phyloP scores from a whole-genome alignment of 2,888 invertebrate species.

The Leucophora obtusa region DNA sequence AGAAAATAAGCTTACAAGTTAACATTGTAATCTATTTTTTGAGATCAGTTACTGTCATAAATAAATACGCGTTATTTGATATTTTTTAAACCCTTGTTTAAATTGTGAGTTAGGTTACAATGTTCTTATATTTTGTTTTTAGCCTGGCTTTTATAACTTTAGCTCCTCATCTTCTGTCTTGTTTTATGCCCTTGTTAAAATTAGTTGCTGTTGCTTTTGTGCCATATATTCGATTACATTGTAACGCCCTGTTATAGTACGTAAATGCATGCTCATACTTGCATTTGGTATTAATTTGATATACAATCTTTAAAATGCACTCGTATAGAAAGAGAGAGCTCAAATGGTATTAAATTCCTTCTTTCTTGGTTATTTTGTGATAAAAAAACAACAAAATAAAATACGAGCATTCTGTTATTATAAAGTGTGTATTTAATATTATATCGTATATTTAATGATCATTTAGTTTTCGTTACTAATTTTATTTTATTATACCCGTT shows the following conservation, averaged over 20 bases:
- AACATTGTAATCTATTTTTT: slow-evolving; percentile 65
- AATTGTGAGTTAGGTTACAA: slow-evolving; percentile 39
- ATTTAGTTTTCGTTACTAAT: slow-evolving; percentile 8
- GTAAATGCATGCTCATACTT: not conserved
- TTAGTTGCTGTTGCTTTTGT: slow-evolving; percentile 28
- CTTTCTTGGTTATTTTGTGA: not conserved
- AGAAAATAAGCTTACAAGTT: slow-evolving; percentile 28
- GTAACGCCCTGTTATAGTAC: slow-evolving; percentile 42
- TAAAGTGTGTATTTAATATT: not conserved
- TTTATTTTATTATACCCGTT: slow-evolving; percentile 17
- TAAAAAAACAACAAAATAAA: not conserved
- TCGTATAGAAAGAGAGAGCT: not conserved
- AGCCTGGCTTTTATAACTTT: slow-evolving; percentile 10
- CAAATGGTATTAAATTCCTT: not conserved
- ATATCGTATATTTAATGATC: not conserved
- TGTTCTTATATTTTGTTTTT: slow-evolving; percentile 17
- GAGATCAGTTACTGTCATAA: slow-evolving; percentile 66
- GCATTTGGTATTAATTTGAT: slow-evolving; percentile 2
- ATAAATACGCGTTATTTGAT: slow-evolving; percentile 64
- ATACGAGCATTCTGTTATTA: not conserved
- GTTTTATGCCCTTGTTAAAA: slow-evolving; percentile 41
- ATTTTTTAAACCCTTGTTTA: slow-evolving; percentile 55
- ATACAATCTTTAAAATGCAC: not conserved
- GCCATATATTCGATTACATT: slow-evolving; percentile 40
- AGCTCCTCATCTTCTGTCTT: slow-evolving; percentile 13